Base-by-base conservation (phyloP, 2,113 vertebrate genomes). In the Dipodomys stephensi region DNA sequence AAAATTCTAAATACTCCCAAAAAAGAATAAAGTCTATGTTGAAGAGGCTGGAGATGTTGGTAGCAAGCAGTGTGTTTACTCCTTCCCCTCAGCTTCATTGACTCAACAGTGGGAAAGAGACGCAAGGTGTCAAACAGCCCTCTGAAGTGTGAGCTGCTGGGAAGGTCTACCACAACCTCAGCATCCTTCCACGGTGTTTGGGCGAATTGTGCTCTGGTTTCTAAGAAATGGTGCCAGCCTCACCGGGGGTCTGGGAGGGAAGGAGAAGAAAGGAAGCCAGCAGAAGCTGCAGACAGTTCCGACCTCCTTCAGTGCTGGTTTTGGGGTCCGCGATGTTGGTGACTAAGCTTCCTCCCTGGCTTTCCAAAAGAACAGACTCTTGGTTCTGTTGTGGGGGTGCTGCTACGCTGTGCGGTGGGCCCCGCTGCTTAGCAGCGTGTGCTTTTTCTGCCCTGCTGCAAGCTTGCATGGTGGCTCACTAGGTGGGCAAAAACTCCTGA, bases 91-190 rank as follows among this genome's bases (percentile, higher is more conserved):
- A 2, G 25, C 39, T 78, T 90, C 80, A 93, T 22, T 88, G 83
- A 83, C 74, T 67, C 85, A 85, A 78, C 25, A 67, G 57, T 90
- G 88, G 76, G 90, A 90, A 95, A 82, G 69, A 95, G 92, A 85
- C 60, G 22, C 28, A 13, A 92, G 81, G 97, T 95, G 97, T 97
- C 86, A 97, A 97, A 97, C 97, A 96, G 97, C 97, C 94, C 80
- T 92, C 88, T 83, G 1, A 96, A 57, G 88, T 90, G 90, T 96
- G 92, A 95, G 79, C 64, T 95, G 2, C 25, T 57, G 35, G 53
- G 53, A 49, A 83, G 76, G 7, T 49, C 64, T 23, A 6, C 57
- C 32, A 92, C 25, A 96, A 90, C 94, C 93, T 96, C 94, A 96
- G 93, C 93, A 94, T 96, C 94, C 95, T 97, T 81, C 87, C 90